Conservation (phyloP, 2,113 vertebrate species). For the Heterochromis multidens region DNA sequence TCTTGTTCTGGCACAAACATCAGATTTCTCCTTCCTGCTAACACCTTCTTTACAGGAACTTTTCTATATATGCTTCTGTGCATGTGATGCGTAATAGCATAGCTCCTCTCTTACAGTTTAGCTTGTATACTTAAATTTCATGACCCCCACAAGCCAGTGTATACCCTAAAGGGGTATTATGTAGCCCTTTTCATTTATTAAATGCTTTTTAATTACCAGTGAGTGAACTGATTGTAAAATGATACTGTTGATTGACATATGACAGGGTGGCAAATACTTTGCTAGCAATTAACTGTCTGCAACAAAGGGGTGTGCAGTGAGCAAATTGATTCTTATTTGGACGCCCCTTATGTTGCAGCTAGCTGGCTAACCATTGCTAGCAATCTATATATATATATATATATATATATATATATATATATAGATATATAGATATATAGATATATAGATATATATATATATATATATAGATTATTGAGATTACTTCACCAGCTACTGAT, state of each 20-base stretch:
- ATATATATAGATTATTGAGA: no score
- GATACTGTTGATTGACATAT: no score
- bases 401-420: no score
- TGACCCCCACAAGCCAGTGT: not conserved
- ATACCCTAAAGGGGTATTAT: no score
- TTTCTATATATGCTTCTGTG: not conserved
- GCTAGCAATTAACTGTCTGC: not conserved
- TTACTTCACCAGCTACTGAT: no score
- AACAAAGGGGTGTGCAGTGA: not conserved
- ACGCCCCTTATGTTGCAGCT: not conserved
- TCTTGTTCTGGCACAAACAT: not conserved
- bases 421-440: no score
- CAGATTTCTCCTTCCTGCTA: not conserved
- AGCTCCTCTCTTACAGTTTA: constrained; percentile 6
- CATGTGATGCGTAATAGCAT: not conserved
- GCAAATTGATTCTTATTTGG: not conserved
- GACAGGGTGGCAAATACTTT: no score
- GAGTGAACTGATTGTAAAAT: no score
- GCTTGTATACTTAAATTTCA: not conserved
- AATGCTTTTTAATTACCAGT: no score
- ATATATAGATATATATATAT: no score
- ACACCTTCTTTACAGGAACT: not conserved
- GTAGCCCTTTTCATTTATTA: no score
- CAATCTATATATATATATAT: no score
- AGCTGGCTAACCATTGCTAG: not conserved